phyloP scores from a whole-genome alignment of 1,140 invertebrate species.

The Cyrtorhinus lividipennis region DNA sequence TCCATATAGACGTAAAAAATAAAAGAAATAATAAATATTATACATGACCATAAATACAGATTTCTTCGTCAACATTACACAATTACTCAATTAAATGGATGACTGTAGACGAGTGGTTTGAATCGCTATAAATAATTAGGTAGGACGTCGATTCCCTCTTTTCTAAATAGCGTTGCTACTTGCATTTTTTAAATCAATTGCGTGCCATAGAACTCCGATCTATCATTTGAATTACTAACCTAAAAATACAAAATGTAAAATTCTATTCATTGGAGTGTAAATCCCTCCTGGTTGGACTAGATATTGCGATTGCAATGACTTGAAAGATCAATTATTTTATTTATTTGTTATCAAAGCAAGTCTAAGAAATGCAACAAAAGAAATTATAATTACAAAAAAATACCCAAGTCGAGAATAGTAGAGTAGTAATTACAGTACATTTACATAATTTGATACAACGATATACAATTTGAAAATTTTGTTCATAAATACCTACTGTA shows the following conservation, averaged over 20 bases:
- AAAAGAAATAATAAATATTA: conserved; percentile 15
- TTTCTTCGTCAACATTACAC: neutral
- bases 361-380: conserved; percentile 7
- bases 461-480: neutral
- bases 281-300: conserved; percentile 1
- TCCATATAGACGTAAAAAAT: conserved; percentile 1
- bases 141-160: neutral
- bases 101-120: no score
- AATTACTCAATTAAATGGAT: no score
- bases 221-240: no score
- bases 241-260: no score
- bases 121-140: no score
- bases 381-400: neutral
- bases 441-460: neutral
- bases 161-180: neutral
- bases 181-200: no score
- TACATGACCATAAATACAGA: conserved; percentile 10
- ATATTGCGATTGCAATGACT: conserved; percentile 13
- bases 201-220: no score
- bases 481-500: neutral
- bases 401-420: neutral
- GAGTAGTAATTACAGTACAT: neutral
- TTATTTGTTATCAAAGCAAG: neutral
- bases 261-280: neutral
- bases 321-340: neutral